Evolutionary conservation across 2,113 vertebrate genomes (phyloP), one percentile per base, ranked within the genome.

Genomic region (Pitta sordida): DNA sequence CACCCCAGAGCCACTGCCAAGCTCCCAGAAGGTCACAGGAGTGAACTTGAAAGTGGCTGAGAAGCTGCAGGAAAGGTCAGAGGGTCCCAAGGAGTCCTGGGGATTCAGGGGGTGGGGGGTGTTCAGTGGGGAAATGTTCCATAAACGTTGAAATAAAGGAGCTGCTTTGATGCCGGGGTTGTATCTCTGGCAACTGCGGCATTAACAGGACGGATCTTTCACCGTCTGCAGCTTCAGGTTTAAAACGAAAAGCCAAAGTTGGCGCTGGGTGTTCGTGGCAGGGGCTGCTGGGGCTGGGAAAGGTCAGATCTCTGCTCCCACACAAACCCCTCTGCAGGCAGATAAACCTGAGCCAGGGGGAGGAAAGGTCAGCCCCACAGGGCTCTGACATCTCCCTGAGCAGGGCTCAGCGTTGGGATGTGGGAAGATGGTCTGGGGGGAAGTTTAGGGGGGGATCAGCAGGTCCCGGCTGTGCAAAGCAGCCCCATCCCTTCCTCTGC

Each of bases 11-110:
- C 3, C 67, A 6, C 71, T 41, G 65, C 48, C n/a, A n/a, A n/a
- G n/a, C n/a, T n/a, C n/a, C n/a, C n/a, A n/a, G n/a, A 44, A 52
- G 79, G 80, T 49, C 91, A 53, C 64, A 8, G 79, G 32, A 75
- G 51, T 2, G 55, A 91, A 41, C 88, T 90, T n/a, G n/a, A n/a
- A n/a, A n/a, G n/a, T 67, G 18, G 39, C 36, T 58, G 70, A 36
- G 39, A 73, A 92, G 43, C 94, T 58, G 68, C 65, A 81, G 94
- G 53, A 95, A 96, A 95, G 95, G 95, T 95, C 93, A 5, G n/a
- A n/a, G n/a, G n/a, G n/a, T n/a, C n/a, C n/a, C n/a, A n/a, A n/a
- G n/a, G n/a, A n/a, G n/a, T n/a, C n/a, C 76, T 32, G 30, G 6
- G 55, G 79, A 23, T 34, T 13, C 22, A 13, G 2, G 48, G 62